These are phyloP conservation scores for Cerastis rubricosa DNA, from an alignment of 2,888 invertebrate species.

Conservation along the genomic window DNA sequence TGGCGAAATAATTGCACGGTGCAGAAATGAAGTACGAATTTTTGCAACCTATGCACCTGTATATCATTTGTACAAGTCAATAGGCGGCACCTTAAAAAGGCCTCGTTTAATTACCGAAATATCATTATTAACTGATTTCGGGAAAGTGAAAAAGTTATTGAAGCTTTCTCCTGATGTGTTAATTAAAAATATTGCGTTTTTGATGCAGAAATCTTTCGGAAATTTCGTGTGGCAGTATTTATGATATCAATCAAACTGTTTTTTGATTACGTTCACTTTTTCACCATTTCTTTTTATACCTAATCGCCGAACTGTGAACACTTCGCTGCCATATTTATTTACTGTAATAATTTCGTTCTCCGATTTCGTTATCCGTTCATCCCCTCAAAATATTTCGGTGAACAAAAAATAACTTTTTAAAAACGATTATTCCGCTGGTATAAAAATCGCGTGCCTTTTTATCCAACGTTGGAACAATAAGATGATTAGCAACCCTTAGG, in stretches of 20 bases:
- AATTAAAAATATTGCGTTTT: conserved; percentile 31
- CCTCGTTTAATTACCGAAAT: conserved; percentile 66
- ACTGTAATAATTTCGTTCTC: conserved; percentile 41
- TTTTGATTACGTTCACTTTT: conserved; percentile 42
- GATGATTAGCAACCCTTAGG: conserved; percentile 82
- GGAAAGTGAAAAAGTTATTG: conserved; percentile 32
- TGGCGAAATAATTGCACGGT: conserved; percentile 80
- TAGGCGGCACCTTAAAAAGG: conserved; percentile 64
- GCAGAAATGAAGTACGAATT: conserved; percentile 70
- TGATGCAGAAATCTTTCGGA: neutral
- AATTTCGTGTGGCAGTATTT: conserved; percentile 15
- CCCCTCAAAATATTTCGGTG: conserved; percentile 56
- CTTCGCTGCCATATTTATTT: conserved; percentile 48
- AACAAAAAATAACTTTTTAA: conserved; percentile 50
- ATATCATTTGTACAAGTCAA: conserved; percentile 78
- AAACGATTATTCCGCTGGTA: conserved; percentile 67
- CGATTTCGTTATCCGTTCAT: conserved; percentile 55
- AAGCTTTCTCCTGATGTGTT: conserved; percentile 46
- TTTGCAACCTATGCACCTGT: conserved; percentile 77
- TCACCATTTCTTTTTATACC: conserved; percentile 28
- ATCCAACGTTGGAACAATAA: conserved; percentile 77
- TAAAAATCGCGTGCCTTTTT: conserved; percentile 73
- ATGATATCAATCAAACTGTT: conserved; percentile 26
- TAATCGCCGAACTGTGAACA: conserved; percentile 30
- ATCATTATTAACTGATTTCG: conserved; percentile 61